Conservation (phyloP, 2,113 vertebrate genomes). For the Empidonax alnorum region DNA sequence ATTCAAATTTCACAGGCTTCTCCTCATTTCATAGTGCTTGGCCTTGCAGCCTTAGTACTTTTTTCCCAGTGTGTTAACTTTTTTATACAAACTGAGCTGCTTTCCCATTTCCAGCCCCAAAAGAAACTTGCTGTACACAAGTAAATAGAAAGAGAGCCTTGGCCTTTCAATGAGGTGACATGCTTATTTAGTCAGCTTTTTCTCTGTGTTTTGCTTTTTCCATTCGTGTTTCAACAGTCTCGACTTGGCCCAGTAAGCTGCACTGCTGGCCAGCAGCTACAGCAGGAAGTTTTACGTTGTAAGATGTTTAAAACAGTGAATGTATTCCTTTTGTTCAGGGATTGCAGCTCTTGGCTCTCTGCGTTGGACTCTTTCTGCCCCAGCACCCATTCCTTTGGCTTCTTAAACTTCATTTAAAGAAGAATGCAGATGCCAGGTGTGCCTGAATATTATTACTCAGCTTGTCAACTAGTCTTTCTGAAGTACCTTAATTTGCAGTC, state of each 20-base stretch:
- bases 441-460: not conserved
- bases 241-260: not conserved
- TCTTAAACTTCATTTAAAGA: constrained; percentile 90
- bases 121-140: not conserved
- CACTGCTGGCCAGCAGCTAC: not conserved
- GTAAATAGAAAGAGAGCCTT: not conserved
- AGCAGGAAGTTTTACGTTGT: not conserved
- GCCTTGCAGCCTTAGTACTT: not conserved
- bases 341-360: constrained; percentile 96
- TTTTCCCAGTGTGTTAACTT: not conserved
- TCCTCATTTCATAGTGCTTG: not conserved
- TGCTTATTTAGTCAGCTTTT: not conserved
- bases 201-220: not conserved
- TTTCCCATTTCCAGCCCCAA: not conserved
- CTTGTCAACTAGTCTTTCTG: not conserved
- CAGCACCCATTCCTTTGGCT: constrained; percentile 95
- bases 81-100: not conserved
- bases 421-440: constrained; percentile 91
- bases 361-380: constrained; percentile 92
- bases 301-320: constrained; percentile 5
- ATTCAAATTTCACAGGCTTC: not conserved
- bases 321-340: constrained; percentile 79
- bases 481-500: not conserved
- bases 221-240: not conserved
- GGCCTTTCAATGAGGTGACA: not conserved